Conservation (phyloP, 2,888 invertebrate genomes). For the Myopa tessellatipennis region DNA sequence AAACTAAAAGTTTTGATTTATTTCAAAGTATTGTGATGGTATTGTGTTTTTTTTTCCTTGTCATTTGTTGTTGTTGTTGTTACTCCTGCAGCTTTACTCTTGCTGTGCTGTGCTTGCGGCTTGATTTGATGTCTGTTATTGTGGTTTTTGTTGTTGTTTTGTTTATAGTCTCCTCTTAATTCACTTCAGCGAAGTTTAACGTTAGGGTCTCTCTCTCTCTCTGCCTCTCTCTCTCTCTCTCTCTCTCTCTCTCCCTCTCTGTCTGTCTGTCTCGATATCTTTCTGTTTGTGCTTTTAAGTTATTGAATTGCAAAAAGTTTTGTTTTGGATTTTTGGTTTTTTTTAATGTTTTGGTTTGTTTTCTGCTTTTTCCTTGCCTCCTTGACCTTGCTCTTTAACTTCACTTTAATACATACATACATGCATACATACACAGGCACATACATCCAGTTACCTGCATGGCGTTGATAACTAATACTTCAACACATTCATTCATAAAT, state of each 20-base stretch:
- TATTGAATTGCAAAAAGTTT: background rate
- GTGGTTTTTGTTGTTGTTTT: background rate
- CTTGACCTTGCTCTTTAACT: slow-evolving; percentile 15
- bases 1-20: too few species aligned
- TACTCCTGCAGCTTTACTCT: background rate
- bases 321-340: background rate
- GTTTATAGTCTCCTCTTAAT: too few species aligned
- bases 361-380: background rate
- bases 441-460: slow-evolving; percentile 16
- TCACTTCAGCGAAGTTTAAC: too few species aligned
- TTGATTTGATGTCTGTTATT: background rate
- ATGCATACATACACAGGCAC: too few species aligned
- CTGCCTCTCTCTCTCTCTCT: background rate
- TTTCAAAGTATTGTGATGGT: too few species aligned
- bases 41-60: background rate
- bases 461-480: slow-evolving; percentile 19
- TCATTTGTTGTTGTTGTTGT: background rate
- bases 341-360: background rate
- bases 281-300: background rate
- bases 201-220: background rate
- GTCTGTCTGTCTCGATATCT: background rate
- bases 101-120: background rate
- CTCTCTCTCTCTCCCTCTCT: background rate
- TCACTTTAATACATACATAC: background rate
- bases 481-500: background rate